Percentiles rank a stretch among this genome's conserved stretches.
Evolutionary conservation across 2,888 invertebrate species (phyloP).

Genomic region (Toxonevra muliebris): DNA sequence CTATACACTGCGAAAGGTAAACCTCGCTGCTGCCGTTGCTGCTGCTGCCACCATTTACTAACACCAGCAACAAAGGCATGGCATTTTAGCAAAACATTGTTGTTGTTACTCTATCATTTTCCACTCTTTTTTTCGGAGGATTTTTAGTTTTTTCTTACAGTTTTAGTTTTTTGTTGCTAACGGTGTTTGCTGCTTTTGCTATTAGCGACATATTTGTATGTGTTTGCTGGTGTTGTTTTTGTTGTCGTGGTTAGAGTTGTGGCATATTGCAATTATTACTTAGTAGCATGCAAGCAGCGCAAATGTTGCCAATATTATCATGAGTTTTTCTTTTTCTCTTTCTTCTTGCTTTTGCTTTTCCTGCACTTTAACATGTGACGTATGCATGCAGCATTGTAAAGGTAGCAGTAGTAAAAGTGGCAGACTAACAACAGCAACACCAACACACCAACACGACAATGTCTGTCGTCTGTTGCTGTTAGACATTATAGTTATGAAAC

Average conservation of each 20-base stretch:
- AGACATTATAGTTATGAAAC: no score
- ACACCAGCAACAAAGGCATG: constrained; percentile 19
- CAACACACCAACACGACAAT: neutral
- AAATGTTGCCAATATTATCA: constrained; percentile 9
- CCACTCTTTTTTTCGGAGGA: neutral
- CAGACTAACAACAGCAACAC: neutral
- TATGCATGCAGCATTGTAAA: constrained; percentile 1
- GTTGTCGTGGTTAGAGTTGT: constrained; percentile 41
- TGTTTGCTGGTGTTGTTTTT: constrained; percentile 10
- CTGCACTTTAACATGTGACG: neutral
- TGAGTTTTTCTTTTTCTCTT: neutral
- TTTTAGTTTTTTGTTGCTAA: constrained; percentile 11
- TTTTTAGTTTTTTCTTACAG: constrained; percentile 6
- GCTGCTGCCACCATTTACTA: neutral
- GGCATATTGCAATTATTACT: constrained; percentile 56
- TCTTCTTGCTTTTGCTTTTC: neutral
- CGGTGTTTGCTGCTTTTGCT: constrained; percentile 25
- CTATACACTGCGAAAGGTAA: neutral
- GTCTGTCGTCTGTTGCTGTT: no score
- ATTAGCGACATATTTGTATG: constrained; percentile 28
- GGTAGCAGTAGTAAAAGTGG: neutral
- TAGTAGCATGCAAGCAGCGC: constrained; percentile 46
- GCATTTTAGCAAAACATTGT: constrained; percentile 19
- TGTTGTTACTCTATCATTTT: constrained; percentile 8
- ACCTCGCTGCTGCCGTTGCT: neutral